Evolutionary conservation across 1,140 invertebrate species (phyloP).

Genomic region (Drosophila santomea): DNA sequence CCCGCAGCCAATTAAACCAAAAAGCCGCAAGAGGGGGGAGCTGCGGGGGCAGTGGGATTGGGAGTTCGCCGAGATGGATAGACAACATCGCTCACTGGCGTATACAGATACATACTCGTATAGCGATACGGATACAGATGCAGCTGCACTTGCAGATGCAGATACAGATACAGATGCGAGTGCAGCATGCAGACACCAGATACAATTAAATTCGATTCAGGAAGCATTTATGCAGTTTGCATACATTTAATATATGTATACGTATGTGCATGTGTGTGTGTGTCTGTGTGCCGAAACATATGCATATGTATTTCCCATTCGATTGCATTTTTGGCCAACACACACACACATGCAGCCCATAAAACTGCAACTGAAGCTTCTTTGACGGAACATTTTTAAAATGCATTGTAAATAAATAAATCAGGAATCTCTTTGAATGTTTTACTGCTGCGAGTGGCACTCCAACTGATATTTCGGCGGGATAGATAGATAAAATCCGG

Average conservation of each 20-base stretch:
- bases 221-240: conserved; percentile 78
- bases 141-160: conserved; percentile 17
- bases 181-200: conserved; percentile 54
- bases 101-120: conserved; percentile 10
- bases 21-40: conserved; percentile 58
- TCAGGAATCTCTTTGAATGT: conserved; percentile 34
- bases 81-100: conserved; percentile 54
- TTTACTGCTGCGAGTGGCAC: conserved; percentile 9
- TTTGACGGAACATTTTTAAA: conserved; percentile 42
- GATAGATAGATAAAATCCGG: no score
- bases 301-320: conserved; percentile 19
- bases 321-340: conserved; percentile 11
- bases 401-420: conserved; percentile 27
- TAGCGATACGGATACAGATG: conserved; percentile 15
- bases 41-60: conserved; percentile 17
- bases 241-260: conserved; percentile 40
- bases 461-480: conserved; percentile 10
- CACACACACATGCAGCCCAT: conserved; percentile 1
- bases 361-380: conserved; percentile 38
- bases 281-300: conserved; percentile 12
- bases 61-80: conserved; percentile 62
- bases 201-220: conserved; percentile 82
- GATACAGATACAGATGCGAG: conserved; percentile 34
- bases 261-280: background rate
- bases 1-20: conserved; percentile 80